Evolutionary conservation across 2,888 invertebrate genomes (phyloP), one percentile per base, ranked within the genome.

Genomic region (Laothoe populi): DNA sequence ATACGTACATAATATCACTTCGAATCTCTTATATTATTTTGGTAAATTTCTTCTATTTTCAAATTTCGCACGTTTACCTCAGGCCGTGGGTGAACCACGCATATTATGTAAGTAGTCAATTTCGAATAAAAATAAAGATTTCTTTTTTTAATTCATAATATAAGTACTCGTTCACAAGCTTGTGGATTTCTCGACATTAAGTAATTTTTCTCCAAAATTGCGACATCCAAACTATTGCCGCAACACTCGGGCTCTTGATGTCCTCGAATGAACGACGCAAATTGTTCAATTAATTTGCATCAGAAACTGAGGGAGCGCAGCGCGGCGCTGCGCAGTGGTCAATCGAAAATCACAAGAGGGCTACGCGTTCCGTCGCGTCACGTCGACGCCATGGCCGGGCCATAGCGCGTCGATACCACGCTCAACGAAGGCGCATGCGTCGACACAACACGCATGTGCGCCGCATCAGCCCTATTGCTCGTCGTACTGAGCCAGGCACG

Each of bases 381-480:
- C 73, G 79, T 66, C 77, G 86, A 75, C 85, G 83, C 81, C 83
- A 79, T 73, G 73, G 72, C 72, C 62, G 66, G 65, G 62, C 64
- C 62, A 68, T 71, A 73, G 66, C 79, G 79, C 77, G 82, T 88
- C 85, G 78, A 84, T 84, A 82, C 75, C 73, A 69, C 72, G 71
- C 62, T 72, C 64, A 64, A 63, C 62, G 62, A 59, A 63, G 67
- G 83, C 88, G 90, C 89, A 86, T 86, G 90, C 89, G 89, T 78
- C 67, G 73, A 66, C 62, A 53, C 65, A 66, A 66, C 71, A 82
- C 89, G 89, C 89, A 86, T 86, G 88, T 85, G 86, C 83, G 72
- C 70, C 68, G 68, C 71, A 72, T 68, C 67, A 70, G 65, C 66
- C 74, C 57, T 57, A 63, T 24, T 40, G 57, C 62, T 58, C 38